Conservation (phyloP, 2,888 invertebrate species). For the Chouioia cunea region DNA sequence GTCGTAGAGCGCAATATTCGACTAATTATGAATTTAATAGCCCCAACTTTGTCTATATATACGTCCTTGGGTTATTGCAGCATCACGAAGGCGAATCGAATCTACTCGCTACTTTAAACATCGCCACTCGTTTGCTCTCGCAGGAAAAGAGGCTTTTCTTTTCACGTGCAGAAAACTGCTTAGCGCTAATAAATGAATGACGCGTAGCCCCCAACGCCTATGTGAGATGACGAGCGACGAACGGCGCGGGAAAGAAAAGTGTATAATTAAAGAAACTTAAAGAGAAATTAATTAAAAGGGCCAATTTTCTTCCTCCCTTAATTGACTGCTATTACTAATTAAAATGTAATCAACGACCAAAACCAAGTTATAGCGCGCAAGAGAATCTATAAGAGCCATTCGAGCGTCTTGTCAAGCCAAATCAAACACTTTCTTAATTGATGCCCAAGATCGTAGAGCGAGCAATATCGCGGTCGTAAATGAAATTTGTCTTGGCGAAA, state of each 20-base stretch:
- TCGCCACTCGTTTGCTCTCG: not conserved
- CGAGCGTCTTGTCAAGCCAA: conserved; percentile 43
- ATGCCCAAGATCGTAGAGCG: conserved; percentile 29
- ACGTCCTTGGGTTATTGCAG: conserved; percentile 59
- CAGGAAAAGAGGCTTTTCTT: too few relatives aligned
- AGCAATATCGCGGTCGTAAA: conserved; percentile 32
- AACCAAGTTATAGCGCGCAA: conserved; percentile 57
- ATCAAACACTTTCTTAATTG: conserved; percentile 48
- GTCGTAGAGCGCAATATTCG: conserved; percentile 61
- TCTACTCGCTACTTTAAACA: conserved; percentile 35
- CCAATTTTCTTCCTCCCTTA: conserved; percentile 56
- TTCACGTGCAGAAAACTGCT: too few relatives aligned
- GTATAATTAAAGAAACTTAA: conserved; percentile 42
- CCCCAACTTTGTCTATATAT: conserved; percentile 49
- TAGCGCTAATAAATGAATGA: too few relatives aligned
- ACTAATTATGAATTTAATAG: conserved; percentile 67
- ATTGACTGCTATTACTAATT: conserved; percentile 66
- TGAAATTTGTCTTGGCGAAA: conserved; percentile 46
- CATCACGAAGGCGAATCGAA: conserved; percentile 55
- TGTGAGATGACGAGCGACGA: too few relatives aligned
- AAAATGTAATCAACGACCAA: conserved; percentile 63
- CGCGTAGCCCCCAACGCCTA: too few relatives aligned
- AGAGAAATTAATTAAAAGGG: conserved; percentile 41
- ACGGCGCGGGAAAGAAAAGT: too few relatives aligned
- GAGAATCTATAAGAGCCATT: conserved; percentile 35